phyloP scores from a whole-genome alignment of 2,113 vertebrate species.

The Paralichthys olivaceus region DNA sequence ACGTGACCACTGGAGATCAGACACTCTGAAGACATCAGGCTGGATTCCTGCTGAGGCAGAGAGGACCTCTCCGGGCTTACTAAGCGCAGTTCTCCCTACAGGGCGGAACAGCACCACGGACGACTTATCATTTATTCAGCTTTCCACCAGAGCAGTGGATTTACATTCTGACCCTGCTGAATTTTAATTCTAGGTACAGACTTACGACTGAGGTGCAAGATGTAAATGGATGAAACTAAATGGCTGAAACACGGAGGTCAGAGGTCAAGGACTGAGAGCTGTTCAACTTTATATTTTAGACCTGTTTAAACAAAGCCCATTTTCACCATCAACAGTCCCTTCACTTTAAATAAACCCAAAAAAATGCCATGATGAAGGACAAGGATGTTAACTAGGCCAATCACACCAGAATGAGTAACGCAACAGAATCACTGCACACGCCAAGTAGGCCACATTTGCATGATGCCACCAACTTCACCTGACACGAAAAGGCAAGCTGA shows the following conservation, averaged over 20 bases:
- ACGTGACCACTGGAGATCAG: slow-evolving; percentile 5
- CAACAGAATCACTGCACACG: slow-evolving; percentile 18
- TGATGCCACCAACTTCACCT: slow-evolving; percentile 42
- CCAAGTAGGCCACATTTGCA: slow-evolving; percentile 56
- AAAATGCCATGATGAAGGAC: slow-evolving; percentile 21
- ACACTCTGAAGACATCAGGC: slow-evolving; percentile 10
- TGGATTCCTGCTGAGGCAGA: slow-evolving; percentile 9
- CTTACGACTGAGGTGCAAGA: too few relatives aligned
- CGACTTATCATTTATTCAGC: too few relatives aligned
- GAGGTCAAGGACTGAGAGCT: too few relatives aligned
- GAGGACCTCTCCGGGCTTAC: slow-evolving; percentile 3
- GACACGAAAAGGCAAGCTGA: not conserved
- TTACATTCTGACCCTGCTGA: too few relatives aligned
- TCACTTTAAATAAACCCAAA: too few relatives aligned
- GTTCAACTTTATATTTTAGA: too few relatives aligned
- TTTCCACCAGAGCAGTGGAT: too few relatives aligned
- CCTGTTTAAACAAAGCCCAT: too few relatives aligned
- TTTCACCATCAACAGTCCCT: too few relatives aligned
- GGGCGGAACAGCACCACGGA: not conserved
- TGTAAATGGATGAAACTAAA: too few relatives aligned
- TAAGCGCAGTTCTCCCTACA: not conserved
- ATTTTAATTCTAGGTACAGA: too few relatives aligned
- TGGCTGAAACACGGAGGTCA: too few relatives aligned
- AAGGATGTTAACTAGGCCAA: slow-evolving; percentile 36
- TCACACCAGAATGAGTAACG: slow-evolving; percentile 22